Base-by-base conservation (phyloP, 2,113 vertebrate genomes). In the Mungos mungo region DNA sequence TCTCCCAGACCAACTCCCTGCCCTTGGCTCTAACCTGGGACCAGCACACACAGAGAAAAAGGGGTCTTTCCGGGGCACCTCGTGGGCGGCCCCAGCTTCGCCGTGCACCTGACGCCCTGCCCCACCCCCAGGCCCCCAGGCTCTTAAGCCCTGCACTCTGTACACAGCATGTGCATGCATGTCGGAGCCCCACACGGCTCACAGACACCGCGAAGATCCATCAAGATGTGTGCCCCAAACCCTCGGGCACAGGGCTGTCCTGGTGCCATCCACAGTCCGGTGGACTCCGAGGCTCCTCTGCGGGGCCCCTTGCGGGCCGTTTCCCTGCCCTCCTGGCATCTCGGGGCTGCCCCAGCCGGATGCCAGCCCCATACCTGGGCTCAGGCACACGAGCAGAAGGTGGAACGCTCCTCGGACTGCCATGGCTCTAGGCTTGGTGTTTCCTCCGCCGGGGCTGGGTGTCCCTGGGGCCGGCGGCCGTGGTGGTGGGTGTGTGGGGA, bases 321-420 rank as follows among this genome's bases (percentile, higher is more conserved):
- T 35, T 57, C 76, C 35, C 69, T 54, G 54, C 35, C 91, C 86
- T 6, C 41, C 33, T 4, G 0, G 81, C 33, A 0, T 35, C 33
- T 10, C 31, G 14, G 14, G 19, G 79, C 60, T 63, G 18, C 60
- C 68, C 52, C 68, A 57, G 63, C 83, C 84, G 8, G 15, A 92
- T 79, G 93, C 81, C 95, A 65, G 93, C 54, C 90, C 68, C 98
- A 35, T 99, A 99, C 99, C 98, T 98, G 98, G 98, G 97, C 98
- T 98, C 85, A 99, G 71, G 96, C 98, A 98, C 96, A 98, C 60
- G 8, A 98, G 98, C 23, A 99, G 97, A 79, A 98, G 95, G 84
- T 96, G 97, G 95, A 98, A 88, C 5, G 77, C 72, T 93, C 98
- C 97, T 92, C 60, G 92, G 96, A 95, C 94, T 97, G 97, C 98